phyloP scores from a whole-genome alignment of 2,113 vertebrate species.

The Rattus rattus region DNA sequence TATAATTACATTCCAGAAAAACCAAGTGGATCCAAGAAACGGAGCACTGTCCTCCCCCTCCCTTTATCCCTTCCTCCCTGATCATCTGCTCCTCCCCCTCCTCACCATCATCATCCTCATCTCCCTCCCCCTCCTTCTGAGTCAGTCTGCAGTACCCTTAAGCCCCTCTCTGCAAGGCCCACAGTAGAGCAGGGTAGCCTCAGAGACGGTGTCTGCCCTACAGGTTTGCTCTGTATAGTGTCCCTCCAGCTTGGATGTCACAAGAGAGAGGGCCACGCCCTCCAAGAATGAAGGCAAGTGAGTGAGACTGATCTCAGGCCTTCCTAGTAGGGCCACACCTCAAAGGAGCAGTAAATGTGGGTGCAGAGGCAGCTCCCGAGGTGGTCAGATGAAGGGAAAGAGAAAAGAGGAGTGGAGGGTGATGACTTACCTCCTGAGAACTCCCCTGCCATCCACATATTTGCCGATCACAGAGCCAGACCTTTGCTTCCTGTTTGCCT shows the following conservation, averaged over 20 bases:
- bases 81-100: not conserved
- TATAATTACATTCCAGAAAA: not conserved
- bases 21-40: not conserved
- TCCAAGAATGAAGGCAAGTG: not conserved
- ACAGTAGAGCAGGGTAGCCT: not conserved
- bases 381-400: not conserved
- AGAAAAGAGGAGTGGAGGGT: not conserved
- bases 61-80: not conserved
- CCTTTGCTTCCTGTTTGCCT: constrained; percentile 85
- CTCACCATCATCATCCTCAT: not conserved
- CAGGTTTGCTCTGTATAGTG: not conserved
- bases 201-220: not conserved
- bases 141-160: not conserved
- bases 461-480: constrained; percentile 86
- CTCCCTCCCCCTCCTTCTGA: not conserved
- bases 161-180: not conserved
- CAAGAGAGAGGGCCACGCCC: not conserved
- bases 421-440: constrained; percentile 87
- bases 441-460: constrained; percentile 82
- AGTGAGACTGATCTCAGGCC: not conserved
- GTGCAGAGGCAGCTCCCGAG: not conserved
- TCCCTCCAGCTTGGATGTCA: not conserved
- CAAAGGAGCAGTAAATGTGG: not conserved
- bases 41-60: not conserved
- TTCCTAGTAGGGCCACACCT: not conserved